Evolutionary conservation across 2,888 invertebrate genomes (phyloP).

Genomic region (Pheosia tremula): DNA sequence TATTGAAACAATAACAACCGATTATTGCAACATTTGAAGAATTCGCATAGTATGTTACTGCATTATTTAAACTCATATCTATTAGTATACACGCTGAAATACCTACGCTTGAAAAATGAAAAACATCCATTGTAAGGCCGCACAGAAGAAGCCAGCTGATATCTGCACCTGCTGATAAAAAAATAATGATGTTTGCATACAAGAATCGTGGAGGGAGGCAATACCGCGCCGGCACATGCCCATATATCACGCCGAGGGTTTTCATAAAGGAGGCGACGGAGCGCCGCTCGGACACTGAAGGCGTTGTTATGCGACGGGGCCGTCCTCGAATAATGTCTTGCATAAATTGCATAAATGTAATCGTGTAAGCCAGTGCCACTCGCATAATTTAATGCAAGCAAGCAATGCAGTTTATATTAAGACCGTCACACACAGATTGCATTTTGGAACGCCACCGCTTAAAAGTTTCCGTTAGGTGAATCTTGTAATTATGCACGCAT

Average conservation of each 20-base stretch:
- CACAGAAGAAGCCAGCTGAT: constrained; percentile 15
- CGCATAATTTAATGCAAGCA: constrained; percentile 73
- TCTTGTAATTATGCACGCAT: constrained; percentile 44
- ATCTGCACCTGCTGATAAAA: constrained; percentile 28
- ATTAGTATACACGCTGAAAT: not conserved
- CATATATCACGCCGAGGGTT: constrained; percentile 76
- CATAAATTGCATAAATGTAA: constrained; percentile 82
- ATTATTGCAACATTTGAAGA: not conserved
- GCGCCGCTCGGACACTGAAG: constrained; percentile 75
- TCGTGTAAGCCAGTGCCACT: constrained; percentile 74
- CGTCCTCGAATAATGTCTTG: constrained; percentile 81
- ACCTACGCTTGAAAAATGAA: not conserved
- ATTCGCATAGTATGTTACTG: not conserved
- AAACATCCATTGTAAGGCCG: not conserved
- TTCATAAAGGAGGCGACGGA: constrained; percentile 74
- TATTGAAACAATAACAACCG: too few species aligned
- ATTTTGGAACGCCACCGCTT: constrained; percentile 32
- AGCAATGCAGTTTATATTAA: constrained; percentile 63
- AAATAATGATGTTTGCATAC: constrained; percentile 63
- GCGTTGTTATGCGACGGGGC: constrained; percentile 79
- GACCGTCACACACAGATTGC: constrained; percentile 48
- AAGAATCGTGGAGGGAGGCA: constrained; percentile 64
- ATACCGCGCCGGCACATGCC: constrained; percentile 72
- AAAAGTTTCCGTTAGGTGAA: constrained; percentile 33
- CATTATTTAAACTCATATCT: too few species aligned